Base-by-base conservation (phyloP, 2,113 vertebrate genomes). In the Merops nubicus region DNA sequence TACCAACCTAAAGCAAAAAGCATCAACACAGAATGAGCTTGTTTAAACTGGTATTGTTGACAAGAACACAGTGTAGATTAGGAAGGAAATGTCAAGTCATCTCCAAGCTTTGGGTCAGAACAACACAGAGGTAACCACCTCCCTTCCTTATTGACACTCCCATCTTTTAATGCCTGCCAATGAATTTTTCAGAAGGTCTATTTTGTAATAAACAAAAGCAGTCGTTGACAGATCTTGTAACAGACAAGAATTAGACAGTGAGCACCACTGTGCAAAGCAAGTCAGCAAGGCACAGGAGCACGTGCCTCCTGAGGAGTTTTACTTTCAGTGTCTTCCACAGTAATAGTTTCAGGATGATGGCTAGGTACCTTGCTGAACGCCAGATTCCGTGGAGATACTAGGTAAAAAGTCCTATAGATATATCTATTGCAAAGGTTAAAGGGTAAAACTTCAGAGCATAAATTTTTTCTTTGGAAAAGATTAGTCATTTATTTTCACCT, bases 1-100 rank as follows among this genome's bases (percentile, higher is more conserved):
- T 99, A 45, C 99, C 99, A 48, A 99, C 98, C 99, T 99, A 95
- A 40, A 65, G 28, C 77, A 82, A 91, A 95, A 82, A 65, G 10
- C 34, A 95, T 11, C 69, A 91, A 59, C 70, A 43, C 4, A 91
- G 38, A 88, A 80, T 33, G 21, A 57, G 6, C 84, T 51, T 57
- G 60, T 75, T 75, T 81, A 59, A 70, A 78, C 34, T 84, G 12
- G 21, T 21, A 33, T 1, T 62, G 84, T 21, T 78, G 11, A 43
- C 1, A 0, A 73, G 20, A 83, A 59, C 42, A 47, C 2, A 36
- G 16, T 15, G 62, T 0, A 21, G 5, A 23, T 29, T 54, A 42
- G 1, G 0, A 76, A 67, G 54, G 11, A 85, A 12, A 56, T 7
- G 33, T 22, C 47, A 80, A 91, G 25, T 48, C 9, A 63, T 11